A percentile compares a stretch with the other conserved stretches of the same genome.
phyloP scores from a whole-genome alignment of 1,140 invertebrate species.

The Diorhabda elongata region DNA sequence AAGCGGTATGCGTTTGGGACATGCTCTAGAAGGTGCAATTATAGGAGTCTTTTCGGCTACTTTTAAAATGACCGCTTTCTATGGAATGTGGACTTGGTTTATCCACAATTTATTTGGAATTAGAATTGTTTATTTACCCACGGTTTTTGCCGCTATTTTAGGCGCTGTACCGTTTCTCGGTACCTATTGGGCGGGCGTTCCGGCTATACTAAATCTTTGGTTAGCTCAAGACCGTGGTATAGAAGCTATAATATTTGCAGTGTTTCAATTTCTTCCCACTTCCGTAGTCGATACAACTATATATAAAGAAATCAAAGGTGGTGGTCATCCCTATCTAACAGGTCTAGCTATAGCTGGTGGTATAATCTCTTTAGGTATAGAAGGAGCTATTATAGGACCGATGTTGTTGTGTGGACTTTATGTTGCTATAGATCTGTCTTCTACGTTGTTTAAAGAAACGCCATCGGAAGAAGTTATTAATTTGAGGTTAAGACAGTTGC shows the following conservation, averaged over 20 bases:
- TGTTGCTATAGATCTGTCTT: slow-evolving; percentile 73
- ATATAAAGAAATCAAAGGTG: slow-evolving; percentile 95
- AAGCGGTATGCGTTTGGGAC: slow-evolving; percentile 67
- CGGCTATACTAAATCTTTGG: slow-evolving; percentile 92
- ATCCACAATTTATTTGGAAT: slow-evolving; percentile 93
- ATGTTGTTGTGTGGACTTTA: slow-evolving; percentile 84
- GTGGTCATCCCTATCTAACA: slow-evolving; percentile 97
- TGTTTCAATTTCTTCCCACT: slow-evolving; percentile 86
- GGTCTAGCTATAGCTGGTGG: slow-evolving; percentile 97
- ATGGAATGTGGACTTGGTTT: slow-evolving; percentile 97
- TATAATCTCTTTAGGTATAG: slow-evolving; percentile 92
- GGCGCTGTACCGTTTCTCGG: slow-evolving; percentile 93
- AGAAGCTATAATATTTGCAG: slow-evolving; percentile 71
- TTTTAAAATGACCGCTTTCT: slow-evolving; percentile 95
- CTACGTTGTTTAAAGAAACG: slow-evolving; percentile 51
- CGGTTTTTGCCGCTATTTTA: slow-evolving; percentile 86
- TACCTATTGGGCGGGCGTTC: slow-evolving; percentile 89
- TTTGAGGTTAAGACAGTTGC: slow-evolving; percentile 38
- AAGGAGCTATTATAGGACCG: slow-evolving; percentile 95
- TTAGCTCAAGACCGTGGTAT: slow-evolving; percentile 76
- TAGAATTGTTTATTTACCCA: slow-evolving; percentile 91
- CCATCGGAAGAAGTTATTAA: slow-evolving; percentile 50
- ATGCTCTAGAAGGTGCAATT: slow-evolving; percentile 69
- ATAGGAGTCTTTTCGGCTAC: slow-evolving; percentile 88
- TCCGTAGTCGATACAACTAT: slow-evolving; percentile 90